Evolutionary conservation across 1,140 invertebrate species (phyloP).

Genomic region (Zaprionus tsacasi): DNA sequence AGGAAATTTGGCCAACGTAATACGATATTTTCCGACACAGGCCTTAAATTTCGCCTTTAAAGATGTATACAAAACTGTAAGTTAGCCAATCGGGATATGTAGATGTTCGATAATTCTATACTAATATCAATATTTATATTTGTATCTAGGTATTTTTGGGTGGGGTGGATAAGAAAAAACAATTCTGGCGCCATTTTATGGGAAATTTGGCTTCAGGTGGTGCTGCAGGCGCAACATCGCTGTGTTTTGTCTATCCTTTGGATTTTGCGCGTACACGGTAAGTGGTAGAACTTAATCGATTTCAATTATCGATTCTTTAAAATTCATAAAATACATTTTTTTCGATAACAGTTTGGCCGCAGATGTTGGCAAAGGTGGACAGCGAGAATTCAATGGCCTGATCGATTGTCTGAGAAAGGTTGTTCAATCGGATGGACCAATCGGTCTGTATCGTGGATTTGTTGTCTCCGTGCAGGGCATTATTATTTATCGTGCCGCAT

Average conservation of each 20-base stretch:
- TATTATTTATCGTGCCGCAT: conserved; percentile 94
- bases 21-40: conserved; percentile 97
- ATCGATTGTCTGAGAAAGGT: conserved; percentile 94
- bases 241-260: conserved; percentile 97
- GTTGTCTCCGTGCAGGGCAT: conserved; percentile 95
- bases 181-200: conserved; percentile 93
- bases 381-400: conserved; percentile 94
- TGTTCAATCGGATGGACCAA: conserved; percentile 92
- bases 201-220: conserved; percentile 97
- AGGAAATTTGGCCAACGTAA: conserved; percentile 96
- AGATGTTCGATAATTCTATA: neutral
- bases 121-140: neutral
- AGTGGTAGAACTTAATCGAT: conserved; percentile 33
- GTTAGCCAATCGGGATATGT: neutral
- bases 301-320: neutral
- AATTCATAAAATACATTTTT: too few species aligned
- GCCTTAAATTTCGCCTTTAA: conserved; percentile 98
- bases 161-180: conserved; percentile 92
- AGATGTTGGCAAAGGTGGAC: conserved; percentile 91
- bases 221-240: conserved; percentile 95
- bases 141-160: conserved; percentile 76
- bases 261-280: conserved; percentile 94
- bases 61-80: conserved; percentile 92
- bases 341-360: conserved; percentile 86
- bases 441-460: conserved; percentile 96